Evolutionary conservation across 2,888 invertebrate genomes (phyloP).

Genomic region (Bugulina stolonifera): DNA sequence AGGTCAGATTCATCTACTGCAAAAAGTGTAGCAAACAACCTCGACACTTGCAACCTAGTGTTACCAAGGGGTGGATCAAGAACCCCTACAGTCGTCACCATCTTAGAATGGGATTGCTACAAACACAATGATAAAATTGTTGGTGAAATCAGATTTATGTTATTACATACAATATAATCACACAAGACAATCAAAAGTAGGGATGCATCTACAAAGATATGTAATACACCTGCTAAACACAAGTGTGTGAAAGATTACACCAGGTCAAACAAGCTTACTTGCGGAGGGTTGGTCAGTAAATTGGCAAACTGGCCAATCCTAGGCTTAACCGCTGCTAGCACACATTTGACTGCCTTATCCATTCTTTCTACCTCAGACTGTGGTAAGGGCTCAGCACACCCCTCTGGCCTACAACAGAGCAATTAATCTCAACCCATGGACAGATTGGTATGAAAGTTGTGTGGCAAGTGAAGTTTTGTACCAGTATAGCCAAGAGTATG

Average conservation of each 20-base stretch:
- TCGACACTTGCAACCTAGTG: slow-evolving; percentile 72
- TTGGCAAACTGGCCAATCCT: slow-evolving; percentile 56
- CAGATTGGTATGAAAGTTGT: no score
- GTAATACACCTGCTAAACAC: no score
- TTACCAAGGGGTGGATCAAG: slow-evolving; percentile 72
- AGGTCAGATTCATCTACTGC: slow-evolving; percentile 39
- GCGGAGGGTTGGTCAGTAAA: not conserved
- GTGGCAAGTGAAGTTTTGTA: no score
- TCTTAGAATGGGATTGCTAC: slow-evolving; percentile 56
- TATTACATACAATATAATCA: no score
- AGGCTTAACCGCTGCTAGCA: slow-evolving; percentile 62
- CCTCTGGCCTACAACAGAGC: slow-evolving; percentile 25
- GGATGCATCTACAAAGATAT: no score
- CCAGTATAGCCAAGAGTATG: no score
- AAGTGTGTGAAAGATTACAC: no score
- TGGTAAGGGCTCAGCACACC: slow-evolving; percentile 10
- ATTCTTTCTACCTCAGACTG: slow-evolving; percentile 55
- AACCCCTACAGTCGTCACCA: slow-evolving; percentile 66
- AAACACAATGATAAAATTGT: not conserved
- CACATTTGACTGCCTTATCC: slow-evolving; percentile 61
- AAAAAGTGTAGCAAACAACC: slow-evolving; percentile 71
- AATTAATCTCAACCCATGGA: no score
- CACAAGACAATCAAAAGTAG: no score
- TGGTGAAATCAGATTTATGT: no score
- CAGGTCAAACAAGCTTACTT: no score